Percentiles rank a stretch among this genome's conserved stretches.
Conservation (phyloP, 2,113 vertebrate genomes). For the Leptosomus discolor region DNA sequence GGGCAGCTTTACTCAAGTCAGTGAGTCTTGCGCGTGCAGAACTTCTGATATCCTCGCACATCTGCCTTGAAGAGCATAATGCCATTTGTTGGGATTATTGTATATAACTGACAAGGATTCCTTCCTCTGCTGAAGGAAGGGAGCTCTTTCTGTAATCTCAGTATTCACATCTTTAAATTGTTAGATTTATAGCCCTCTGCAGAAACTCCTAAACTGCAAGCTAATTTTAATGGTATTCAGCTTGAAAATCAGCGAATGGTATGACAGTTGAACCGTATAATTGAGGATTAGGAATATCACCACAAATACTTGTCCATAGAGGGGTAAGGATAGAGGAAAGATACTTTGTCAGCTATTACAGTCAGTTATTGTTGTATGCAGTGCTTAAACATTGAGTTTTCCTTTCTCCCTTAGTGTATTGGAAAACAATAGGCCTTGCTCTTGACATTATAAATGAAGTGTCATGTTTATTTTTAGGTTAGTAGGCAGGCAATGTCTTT, state of each 20-base stretch:
- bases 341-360: not conserved
- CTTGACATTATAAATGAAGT: rapidly evolving
- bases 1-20: not conserved
- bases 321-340: not conserved
- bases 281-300: not conserved
- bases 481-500: not conserved
- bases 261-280: not conserved
- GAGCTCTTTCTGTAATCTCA: not conserved
- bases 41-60: not conserved
- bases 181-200: not conserved
- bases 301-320: not conserved
- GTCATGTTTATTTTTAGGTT: not conserved
- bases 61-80: not conserved
- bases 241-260: not conserved
- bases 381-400: not conserved
- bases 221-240: not conserved
- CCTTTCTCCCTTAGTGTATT: not conserved
- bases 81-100: not conserved
- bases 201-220: not conserved
- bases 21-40: not conserved
- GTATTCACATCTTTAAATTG: not conserved
- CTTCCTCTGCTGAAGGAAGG: not conserved
- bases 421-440: not conserved
- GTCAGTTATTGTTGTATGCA: not conserved
- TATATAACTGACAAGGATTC: not conserved